Conservation (phyloP, 1,140 invertebrate species). For the Metopolophium dirhodum region DNA sequence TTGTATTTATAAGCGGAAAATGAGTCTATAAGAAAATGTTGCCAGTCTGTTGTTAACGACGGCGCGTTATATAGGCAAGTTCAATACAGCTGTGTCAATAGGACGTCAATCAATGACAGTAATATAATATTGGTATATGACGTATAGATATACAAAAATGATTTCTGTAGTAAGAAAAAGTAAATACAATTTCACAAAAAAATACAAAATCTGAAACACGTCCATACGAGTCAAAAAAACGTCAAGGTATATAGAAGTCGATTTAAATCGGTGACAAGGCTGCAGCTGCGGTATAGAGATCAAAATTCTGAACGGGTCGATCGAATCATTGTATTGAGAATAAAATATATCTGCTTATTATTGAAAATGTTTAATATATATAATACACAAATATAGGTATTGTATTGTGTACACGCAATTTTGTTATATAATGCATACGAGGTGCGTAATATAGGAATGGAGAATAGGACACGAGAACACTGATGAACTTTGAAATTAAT, state of each 20-base stretch:
- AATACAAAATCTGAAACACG: background rate
- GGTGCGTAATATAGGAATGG: background rate
- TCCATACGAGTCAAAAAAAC: background rate
- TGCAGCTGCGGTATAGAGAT: background rate
- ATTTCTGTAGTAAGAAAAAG: background rate
- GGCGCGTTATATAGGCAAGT: constrained; percentile 29
- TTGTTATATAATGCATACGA: background rate
- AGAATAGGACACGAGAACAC: background rate
- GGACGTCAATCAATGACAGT: constrained; percentile 18
- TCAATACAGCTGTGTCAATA: background rate
- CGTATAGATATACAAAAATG: background rate
- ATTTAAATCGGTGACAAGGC: background rate
- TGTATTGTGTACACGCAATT: too few relatives aligned
- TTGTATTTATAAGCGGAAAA: background rate
- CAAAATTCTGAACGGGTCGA: background rate
- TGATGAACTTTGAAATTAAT: background rate
- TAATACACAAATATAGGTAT: background rate
- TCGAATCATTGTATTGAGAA: background rate
- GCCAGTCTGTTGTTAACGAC: background rate
- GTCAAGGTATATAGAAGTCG: background rate
- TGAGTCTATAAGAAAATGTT: background rate
- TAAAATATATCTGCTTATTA: background rate
- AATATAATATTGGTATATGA: background rate
- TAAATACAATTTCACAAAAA: constrained; percentile 1
- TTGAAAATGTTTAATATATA: background rate